Conservation (phyloP, 1,140 invertebrate genomes). For the Aricia agestis region DNA sequence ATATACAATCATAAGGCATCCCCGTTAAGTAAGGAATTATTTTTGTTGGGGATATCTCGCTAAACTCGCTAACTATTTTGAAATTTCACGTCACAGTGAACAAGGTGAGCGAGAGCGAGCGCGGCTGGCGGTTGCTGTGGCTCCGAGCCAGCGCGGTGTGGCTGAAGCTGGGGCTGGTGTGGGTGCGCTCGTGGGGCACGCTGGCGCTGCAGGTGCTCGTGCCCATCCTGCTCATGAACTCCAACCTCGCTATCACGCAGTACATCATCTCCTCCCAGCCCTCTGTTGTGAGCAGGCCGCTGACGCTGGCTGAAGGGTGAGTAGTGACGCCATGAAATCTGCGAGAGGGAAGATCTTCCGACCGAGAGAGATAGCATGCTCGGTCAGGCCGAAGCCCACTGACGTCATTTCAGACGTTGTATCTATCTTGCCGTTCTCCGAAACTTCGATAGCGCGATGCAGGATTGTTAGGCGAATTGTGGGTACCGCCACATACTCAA, state of each 20-base stretch:
- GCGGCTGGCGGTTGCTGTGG: conserved; percentile 38
- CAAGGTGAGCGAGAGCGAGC: conserved; percentile 33
- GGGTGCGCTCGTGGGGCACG: conserved; percentile 51
- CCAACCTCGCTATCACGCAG: conserved; percentile 43
- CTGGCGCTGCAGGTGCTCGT: conserved; percentile 52
- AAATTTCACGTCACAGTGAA: conserved; percentile 41
- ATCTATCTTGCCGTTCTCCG: too few species aligned
- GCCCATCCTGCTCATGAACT: conserved; percentile 48
- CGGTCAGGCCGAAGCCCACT: too few species aligned
- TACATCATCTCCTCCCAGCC: conserved; percentile 39
- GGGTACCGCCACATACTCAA: too few species aligned
- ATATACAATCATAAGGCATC: too few species aligned
- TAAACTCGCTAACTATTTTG: too few species aligned
- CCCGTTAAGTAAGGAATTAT: too few species aligned
- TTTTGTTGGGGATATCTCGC: too few species aligned
- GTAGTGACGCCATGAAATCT: conserved; percentile 16
- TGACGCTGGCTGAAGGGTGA: conserved; percentile 54
- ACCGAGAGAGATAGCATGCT: too few species aligned
- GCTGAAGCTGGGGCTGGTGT: conserved; percentile 55
- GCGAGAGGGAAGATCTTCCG: too few species aligned
- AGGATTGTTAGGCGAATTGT: too few species aligned
- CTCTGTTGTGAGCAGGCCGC: conserved; percentile 35
- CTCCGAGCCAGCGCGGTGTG: conserved; percentile 52
- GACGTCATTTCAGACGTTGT: too few species aligned
- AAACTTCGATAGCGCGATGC: too few species aligned